A percentile compares a stretch with the other conserved stretches of the same genome.
Conservation (phyloP, 2,888 invertebrate species). For the Cyaniris semiargus region DNA sequence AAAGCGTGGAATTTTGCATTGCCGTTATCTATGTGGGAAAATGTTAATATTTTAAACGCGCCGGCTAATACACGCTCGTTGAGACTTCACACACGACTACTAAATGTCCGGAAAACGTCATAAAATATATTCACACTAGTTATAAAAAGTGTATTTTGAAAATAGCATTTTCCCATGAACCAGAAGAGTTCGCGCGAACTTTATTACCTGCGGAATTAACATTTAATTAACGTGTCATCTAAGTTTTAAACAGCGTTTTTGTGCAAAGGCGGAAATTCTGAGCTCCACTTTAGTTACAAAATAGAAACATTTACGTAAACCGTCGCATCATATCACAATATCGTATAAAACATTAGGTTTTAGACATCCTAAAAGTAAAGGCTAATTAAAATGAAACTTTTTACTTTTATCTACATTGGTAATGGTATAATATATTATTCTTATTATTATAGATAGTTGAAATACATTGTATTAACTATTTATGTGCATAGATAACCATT, state of each 20-base stretch:
- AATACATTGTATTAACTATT: no score
- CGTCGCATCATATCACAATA: background rate
- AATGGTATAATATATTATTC: no score
- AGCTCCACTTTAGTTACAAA: slow-evolving; percentile 4
- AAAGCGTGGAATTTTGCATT: background rate
- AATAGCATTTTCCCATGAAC: slow-evolving; percentile 2
- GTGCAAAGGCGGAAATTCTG: background rate
- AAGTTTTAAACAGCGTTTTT: background rate
- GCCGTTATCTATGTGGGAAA: background rate
- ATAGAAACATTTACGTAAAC: background rate
- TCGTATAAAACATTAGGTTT: background rate
- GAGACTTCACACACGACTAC: background rate
- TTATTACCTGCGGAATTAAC: slow-evolving; percentile 12
- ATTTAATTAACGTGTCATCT: slow-evolving; percentile 13
- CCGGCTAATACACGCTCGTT: background rate
- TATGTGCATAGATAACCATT: no score
- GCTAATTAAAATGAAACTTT: background rate
- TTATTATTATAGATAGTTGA: no score
- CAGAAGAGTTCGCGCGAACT: background rate
- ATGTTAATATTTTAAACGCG: background rate
- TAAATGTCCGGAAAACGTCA: slow-evolving; percentile 10
- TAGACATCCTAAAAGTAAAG: background rate
- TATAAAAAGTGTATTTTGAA: slow-evolving; percentile 8
- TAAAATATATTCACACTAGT: background rate
- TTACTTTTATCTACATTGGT: no score